Conservation (phyloP, 2,888 invertebrate genomes). For the Drosophila rubida region DNA sequence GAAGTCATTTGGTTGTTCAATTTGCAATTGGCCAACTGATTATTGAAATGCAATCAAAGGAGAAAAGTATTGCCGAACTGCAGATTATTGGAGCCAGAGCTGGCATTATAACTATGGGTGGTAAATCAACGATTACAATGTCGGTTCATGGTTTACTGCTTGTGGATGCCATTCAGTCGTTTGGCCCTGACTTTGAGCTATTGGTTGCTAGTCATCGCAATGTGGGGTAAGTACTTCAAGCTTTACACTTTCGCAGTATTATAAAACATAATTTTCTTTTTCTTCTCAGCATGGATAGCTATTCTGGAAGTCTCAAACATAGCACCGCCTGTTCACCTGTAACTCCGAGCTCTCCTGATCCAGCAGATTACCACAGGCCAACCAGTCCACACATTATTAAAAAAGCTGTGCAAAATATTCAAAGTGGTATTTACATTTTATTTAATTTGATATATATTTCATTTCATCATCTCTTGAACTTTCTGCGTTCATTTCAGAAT, state of each 20-base stretch:
- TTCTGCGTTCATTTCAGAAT: conserved; percentile 8
- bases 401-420: conserved; percentile 86
- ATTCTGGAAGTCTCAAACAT: conserved; percentile 95
- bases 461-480: neutral
- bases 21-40: conserved; percentile 95
- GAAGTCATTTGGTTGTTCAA: conserved; percentile 90
- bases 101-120: conserved; percentile 90
- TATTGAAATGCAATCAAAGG: conserved; percentile 93
- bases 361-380: conserved; percentile 82
- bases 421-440: conserved; percentile 82
- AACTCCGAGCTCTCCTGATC: conserved; percentile 91
- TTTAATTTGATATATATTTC: too few species aligned
- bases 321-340: conserved; percentile 96
- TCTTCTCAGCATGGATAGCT: conserved; percentile 92
- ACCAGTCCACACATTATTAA: conserved; percentile 87
- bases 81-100: conserved; percentile 95
- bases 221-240: conserved; percentile 88
- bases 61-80: conserved; percentile 95
- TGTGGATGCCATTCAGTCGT: conserved; percentile 97
- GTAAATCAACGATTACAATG: conserved; percentile 91
- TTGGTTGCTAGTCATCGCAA: conserved; percentile 97
- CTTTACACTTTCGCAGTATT: too few species aligned
- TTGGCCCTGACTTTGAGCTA: conserved; percentile 97
- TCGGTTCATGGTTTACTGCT: conserved; percentile 96
- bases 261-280: too few species aligned